Conservation (phyloP, 2,797 vertebrate genomes). For the Malurus leucopterus region DNA sequence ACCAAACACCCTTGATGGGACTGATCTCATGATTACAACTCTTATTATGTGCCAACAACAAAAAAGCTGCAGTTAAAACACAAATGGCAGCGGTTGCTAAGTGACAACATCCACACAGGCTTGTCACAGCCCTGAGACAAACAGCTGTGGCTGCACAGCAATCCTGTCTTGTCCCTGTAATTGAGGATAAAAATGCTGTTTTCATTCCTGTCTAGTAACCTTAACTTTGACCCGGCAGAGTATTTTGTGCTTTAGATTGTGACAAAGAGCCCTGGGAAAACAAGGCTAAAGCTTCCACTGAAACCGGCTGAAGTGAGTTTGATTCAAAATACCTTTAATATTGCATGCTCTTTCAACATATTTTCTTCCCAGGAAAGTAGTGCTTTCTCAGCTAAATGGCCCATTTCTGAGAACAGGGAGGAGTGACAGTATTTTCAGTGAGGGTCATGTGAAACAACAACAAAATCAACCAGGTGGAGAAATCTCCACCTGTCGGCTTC, state of each 20-base stretch:
- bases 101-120: slow-evolving; percentile 27
- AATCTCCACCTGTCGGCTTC: background rate
- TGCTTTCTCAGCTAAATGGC: background rate
- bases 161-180: background rate
- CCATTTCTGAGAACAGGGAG: background rate
- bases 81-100: slow-evolving; percentile 40
- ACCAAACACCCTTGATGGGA: background rate
- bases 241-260: background rate
- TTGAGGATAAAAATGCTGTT: background rate
- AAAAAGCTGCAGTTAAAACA: slow-evolving; percentile 2
- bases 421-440: background rate
- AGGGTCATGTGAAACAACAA: background rate
- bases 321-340: background rate
- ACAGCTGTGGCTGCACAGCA: background rate
- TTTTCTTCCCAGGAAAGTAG: background rate
- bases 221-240: background rate
- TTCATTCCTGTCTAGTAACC: background rate
- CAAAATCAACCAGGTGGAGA: background rate
- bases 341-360: background rate
- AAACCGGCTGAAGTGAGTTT: background rate
- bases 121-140: background rate
- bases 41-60: background rate
- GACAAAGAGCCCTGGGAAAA: background rate
- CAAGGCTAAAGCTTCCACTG: background rate
- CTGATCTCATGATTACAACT: background rate